Evolutionary conservation across 2,888 invertebrate species (phyloP), one percentile per base, ranked within the genome.

Genomic region (Pseudoips prasinana): DNA sequence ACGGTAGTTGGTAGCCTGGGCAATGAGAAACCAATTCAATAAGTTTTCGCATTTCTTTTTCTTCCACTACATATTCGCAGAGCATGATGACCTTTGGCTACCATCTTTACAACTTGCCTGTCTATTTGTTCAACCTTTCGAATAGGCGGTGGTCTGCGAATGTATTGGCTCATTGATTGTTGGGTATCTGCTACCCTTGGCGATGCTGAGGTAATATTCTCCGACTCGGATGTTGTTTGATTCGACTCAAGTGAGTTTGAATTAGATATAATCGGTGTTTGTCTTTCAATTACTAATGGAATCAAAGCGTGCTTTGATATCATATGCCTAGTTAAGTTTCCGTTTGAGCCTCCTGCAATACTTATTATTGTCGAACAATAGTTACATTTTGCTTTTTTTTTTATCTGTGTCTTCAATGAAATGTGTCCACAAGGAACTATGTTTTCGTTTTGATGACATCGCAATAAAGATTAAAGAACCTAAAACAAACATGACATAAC

Each of bases 61-160:
- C 44, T 19, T 50, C 44, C 7, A 49, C 43, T n/a, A n/a, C n/a
- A n/a, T n/a, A 46, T 35, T 8, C 46, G 25, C 1, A 54, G 20
- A 8, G 42, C 31, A 17, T 47, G 49, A 33, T 53, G 47, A 9
- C 46, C 43, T 28, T 44, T 46, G 7, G 33, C 32, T 8, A 50
- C 29, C 46, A 49, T 47, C 25, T 25, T 26, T 1, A 52, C 44
- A 7, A 48, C 22, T 26, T 52, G 42, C 7, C 32, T 29, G 14
- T 14, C 14, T 14, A 39, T 50, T 38, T 38, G 46, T 2, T 54
- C 43, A 2, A 41, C 37, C 26, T 45, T 46, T 18, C 41, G 34
- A 10, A 24, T n/a, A 7, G 37, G 20, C 7, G 36, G 39, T 34
- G 39, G 43, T 24, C 24, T 39, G 2, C 40, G 25, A 8, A 39